Evolutionary conservation across 2,113 vertebrate species (phyloP).

Genomic region (Dicerorhinus sumatrensis): DNA sequence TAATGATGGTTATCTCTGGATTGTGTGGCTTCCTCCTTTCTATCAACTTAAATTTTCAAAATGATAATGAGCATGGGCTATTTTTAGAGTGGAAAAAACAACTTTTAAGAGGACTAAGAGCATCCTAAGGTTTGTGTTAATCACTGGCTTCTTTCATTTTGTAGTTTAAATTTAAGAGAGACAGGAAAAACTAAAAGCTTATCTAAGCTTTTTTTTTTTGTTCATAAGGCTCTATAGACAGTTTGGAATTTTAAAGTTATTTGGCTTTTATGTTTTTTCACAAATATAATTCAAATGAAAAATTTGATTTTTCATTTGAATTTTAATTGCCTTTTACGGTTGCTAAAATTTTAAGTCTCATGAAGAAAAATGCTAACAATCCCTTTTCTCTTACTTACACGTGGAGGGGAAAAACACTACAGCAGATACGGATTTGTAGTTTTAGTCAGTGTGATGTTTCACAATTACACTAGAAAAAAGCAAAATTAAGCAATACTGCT

Average conservation of each 20-base stretch:
- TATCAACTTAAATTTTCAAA: slow-evolving; percentile 43
- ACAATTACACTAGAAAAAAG: not conserved
- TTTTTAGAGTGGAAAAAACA: slow-evolving; percentile 28
- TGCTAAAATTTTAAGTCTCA: not conserved
- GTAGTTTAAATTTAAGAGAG: not conserved
- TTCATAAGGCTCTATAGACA: not conserved
- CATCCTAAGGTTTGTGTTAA: slow-evolving; percentile 11
- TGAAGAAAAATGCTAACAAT: not conserved
- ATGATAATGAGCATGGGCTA: not conserved
- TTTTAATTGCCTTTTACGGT: not conserved
- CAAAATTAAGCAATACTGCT: not conserved
- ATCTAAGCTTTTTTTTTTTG: not conserved
- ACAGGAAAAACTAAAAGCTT: slow-evolving; percentile 32
- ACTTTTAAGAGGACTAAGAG: not conserved
- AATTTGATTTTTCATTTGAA: too few species aligned
- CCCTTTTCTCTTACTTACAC: not conserved
- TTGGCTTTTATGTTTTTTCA: not conserved
- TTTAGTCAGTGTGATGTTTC: not conserved
- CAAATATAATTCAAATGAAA: slow-evolving; percentile 36
- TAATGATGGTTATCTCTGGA: not conserved
- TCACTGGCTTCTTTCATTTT: not conserved
- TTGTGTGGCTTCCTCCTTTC: not conserved
- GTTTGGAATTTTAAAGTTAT: not conserved
- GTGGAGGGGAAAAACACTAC: not conserved
- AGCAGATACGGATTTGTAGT: not conserved